Conservation (phyloP, 2,888 invertebrate species). For the Andrena bicolor region DNA sequence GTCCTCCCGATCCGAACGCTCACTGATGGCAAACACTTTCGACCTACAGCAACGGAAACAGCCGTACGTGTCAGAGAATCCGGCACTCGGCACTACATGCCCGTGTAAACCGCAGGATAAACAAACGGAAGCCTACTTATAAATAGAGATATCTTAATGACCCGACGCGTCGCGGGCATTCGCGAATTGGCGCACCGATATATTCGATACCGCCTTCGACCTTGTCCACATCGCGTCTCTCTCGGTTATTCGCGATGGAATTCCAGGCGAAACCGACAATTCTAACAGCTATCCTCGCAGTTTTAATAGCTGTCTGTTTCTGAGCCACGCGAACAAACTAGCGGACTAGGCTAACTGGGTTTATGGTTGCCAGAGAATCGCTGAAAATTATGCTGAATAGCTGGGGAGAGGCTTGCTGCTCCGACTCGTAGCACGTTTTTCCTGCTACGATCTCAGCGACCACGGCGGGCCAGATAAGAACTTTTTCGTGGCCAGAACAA, state of each 20-base stretch:
- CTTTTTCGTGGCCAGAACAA: conserved; percentile 9
- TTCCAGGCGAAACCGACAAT: background rate
- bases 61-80: conserved; percentile 13
- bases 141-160: conserved; percentile 60
- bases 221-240: conserved; percentile 1
- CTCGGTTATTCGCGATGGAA: background rate
- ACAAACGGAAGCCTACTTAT: conserved; percentile 49
- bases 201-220: conserved; percentile 18
- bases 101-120: conserved; percentile 1
- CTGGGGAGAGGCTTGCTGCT: conserved; percentile 36
- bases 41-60: conserved; percentile 49
- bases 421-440: conserved; percentile 14
- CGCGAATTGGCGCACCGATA: background rate
- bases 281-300: background rate
- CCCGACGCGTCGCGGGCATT: conserved; percentile 12
- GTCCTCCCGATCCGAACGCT: background rate
- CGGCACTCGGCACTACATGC: background rate
- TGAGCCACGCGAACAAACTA: conserved; percentile 14
- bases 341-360: no score
- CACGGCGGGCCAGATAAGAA: background rate
- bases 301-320: conserved; percentile 18
- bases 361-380: no score
- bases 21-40: conserved; percentile 50
- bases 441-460: background rate
- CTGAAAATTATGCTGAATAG: background rate